Percentiles rank a stretch among this genome's conserved stretches.
Evolutionary conservation across 2,888 invertebrate species (phyloP).

Genomic region (Trichogramma dendrolimi): DNA sequence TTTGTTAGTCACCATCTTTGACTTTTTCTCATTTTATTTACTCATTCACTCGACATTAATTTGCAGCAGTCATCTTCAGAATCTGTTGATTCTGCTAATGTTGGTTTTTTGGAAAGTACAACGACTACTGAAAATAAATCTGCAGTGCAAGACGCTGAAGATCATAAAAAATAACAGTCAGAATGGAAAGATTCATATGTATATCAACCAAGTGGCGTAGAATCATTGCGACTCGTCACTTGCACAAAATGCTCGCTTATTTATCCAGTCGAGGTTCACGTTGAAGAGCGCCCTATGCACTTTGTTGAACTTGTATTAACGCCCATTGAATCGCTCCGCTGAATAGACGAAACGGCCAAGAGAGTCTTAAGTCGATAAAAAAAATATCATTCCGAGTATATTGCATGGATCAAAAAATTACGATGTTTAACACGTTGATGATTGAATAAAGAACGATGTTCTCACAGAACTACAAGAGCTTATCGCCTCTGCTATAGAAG

Average conservation of each 20-base stretch:
- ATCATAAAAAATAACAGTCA: no score
- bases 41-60: no score
- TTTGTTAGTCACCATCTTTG: no score
- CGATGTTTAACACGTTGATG: constrained; percentile 51
- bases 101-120: no score
- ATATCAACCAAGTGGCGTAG: constrained; percentile 28
- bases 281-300: constrained; percentile 69
- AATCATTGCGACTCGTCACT: constrained; percentile 58
- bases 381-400: constrained; percentile 71
- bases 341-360: constrained; percentile 68
- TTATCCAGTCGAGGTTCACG: constrained; percentile 70
- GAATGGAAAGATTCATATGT: no score
- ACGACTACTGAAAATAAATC: no score
- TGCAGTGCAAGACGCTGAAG: no score
- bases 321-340: constrained; percentile 71
- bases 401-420: constrained; percentile 70
- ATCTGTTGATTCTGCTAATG: no score
- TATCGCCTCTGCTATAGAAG: constrained; percentile 66
- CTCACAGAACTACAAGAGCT: constrained; percentile 64
- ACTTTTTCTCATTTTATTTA: no score
- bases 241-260: constrained; percentile 60
- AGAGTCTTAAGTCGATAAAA: constrained; percentile 66
- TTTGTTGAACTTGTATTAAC: constrained; percentile 74
- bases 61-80: no score
- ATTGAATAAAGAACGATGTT: constrained; percentile 54